Evolutionary conservation across 1,140 invertebrate species (phyloP).

Genomic region (Neodiprion pinetum): DNA sequence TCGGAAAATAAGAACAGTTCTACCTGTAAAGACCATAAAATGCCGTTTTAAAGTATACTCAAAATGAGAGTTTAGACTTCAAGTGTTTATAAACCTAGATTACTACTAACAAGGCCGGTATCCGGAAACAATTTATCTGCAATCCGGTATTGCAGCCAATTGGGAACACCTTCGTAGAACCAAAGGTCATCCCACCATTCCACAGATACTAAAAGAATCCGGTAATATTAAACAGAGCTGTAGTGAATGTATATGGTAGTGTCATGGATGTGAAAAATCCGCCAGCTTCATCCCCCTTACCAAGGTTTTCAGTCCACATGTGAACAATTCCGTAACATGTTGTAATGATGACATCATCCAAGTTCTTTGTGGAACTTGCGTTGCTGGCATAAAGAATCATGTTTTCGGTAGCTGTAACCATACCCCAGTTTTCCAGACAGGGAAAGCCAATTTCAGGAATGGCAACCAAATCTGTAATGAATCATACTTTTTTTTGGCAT

Average conservation of each 20-base stretch:
- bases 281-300: constrained; percentile 54
- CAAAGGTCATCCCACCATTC: constrained; percentile 94
- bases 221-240: constrained; percentile 21
- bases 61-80: too few species aligned
- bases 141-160: constrained; percentile 84
- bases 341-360: constrained; percentile 80
- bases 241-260: constrained; percentile 8
- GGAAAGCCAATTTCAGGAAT: constrained; percentile 93
- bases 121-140: constrained; percentile 74
- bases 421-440: constrained; percentile 93
- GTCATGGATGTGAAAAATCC: background rate
- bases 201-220: constrained; percentile 76
- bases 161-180: constrained; percentile 93
- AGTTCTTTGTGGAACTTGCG: constrained; percentile 75
- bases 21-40: constrained; percentile 50
- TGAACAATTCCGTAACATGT: constrained; percentile 93
- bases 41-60: constrained; percentile 16
- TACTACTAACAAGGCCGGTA: constrained; percentile 79
- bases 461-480: constrained; percentile 83
- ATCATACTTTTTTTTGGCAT: background rate
- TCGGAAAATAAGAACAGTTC: constrained; percentile 78
- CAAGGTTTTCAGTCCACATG: constrained; percentile 89
- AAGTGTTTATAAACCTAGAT: constrained; percentile 9
- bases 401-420: constrained; percentile 85
- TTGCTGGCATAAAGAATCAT: constrained; percentile 76